Percentiles rank a stretch among this genome's conserved stretches.
Conservation (phyloP, 2,888 invertebrate genomes). For the Ennomos erosarius region DNA sequence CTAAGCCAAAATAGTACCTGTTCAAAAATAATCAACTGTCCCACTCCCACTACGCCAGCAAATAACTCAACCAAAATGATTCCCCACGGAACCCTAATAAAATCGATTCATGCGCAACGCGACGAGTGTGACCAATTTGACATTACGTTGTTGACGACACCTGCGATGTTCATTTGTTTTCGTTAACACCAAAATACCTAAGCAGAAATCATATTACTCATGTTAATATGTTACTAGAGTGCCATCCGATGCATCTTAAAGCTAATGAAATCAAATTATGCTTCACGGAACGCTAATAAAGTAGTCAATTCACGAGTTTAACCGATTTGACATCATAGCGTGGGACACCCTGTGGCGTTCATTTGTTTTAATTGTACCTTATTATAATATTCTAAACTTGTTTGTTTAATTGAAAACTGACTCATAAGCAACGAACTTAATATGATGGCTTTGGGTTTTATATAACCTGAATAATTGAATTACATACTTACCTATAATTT, state of each 20-base stretch:
- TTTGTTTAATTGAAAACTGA: no score
- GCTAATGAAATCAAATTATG: conserved; percentile 12
- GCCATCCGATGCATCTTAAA: neutral
- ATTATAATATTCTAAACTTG: conserved; percentile 2
- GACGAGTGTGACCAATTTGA: conserved; percentile 65
- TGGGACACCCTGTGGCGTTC: conserved; percentile 58
- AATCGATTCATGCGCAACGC: conserved; percentile 33
- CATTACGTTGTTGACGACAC: conserved; percentile 61
- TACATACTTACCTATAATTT: no score
- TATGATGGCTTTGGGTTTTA: no score
- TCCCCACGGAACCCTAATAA: conserved; percentile 20
- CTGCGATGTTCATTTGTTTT: conserved; percentile 5
- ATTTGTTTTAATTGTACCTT: conserved; percentile 58
- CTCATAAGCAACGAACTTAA: no score
- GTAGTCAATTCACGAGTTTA: conserved; percentile 29
- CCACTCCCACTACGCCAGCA: conserved; percentile 2
- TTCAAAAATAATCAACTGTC: neutral
- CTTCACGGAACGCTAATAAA: conserved; percentile 20
- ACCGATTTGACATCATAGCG: no score
- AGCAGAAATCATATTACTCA: no score
- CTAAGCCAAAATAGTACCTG: neutral
- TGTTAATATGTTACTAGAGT: no score
- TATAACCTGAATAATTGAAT: no score
- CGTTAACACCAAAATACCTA: no score
- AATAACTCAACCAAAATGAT: conserved; percentile 6